A percentile compares a stretch with the other conserved stretches of the same genome.
Conservation (phyloP, 2,888 invertebrate species). For the Thymelicus sylvestris region DNA sequence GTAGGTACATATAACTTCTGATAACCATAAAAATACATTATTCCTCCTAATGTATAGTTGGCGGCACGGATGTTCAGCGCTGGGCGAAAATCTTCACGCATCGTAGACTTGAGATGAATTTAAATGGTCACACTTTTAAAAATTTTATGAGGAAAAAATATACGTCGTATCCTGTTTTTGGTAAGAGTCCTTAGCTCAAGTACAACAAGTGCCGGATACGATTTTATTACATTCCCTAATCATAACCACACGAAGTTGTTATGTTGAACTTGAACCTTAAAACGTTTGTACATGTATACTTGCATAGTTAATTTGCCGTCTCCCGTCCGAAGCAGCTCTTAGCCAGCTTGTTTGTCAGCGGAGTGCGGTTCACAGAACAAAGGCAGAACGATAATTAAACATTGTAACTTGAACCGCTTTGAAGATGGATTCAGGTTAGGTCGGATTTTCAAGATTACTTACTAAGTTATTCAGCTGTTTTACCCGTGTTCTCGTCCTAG, state of each 20-base stretch:
- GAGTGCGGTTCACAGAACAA: constrained; percentile 38
- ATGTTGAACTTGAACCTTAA: constrained; percentile 2
- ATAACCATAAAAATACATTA: too few relatives aligned
- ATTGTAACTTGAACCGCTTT: constrained; percentile 14
- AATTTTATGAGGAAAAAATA: too few relatives aligned
- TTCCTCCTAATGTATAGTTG: too few relatives aligned
- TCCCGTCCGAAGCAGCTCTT: constrained; percentile 10
- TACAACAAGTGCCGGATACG: too few relatives aligned
- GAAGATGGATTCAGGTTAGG: constrained; percentile 1
- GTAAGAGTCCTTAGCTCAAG: too few relatives aligned
- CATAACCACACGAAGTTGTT: background rate
- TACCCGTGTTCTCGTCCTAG: background rate
- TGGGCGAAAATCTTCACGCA: too few relatives aligned
- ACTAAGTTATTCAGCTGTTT: constrained; percentile 1
- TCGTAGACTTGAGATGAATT: too few relatives aligned
- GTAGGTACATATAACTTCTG: too few relatives aligned
- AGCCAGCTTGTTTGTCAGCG: constrained; percentile 41
- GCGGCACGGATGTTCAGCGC: too few relatives aligned
- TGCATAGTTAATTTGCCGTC: background rate
- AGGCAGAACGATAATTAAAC: constrained; percentile 5
- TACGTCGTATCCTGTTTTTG: too few relatives aligned
- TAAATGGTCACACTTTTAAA: too few relatives aligned
- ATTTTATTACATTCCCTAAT: too few relatives aligned
- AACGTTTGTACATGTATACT: background rate
- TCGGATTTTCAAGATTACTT: constrained; percentile 8